Percentiles rank a stretch among this genome's conserved stretches.
Evolutionary conservation across 2,888 invertebrate species (phyloP).

Genomic region (Temnothorax unifasciatus): DNA sequence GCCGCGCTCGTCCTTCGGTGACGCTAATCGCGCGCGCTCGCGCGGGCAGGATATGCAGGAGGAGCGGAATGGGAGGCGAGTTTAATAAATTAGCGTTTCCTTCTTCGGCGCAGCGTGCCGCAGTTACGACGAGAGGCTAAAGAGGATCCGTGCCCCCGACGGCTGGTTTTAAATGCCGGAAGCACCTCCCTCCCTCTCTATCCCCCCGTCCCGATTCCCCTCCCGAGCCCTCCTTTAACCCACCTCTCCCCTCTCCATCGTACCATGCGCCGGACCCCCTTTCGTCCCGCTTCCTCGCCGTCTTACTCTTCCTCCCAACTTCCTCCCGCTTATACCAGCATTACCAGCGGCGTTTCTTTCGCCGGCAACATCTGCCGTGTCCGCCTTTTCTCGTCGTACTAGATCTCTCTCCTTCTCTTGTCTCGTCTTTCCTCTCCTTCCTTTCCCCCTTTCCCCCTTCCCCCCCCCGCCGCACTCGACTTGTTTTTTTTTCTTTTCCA

Average conservation of each 20-base stretch:
- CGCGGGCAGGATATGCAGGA: constrained; percentile 56
- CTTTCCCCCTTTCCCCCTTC: constrained; percentile 6
- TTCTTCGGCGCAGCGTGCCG: constrained; percentile 77
- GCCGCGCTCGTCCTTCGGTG: constrained; percentile 35
- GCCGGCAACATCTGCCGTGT: constrained; percentile 75
- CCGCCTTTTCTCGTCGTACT: constrained; percentile 68
- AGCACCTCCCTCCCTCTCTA: constrained; percentile 66
- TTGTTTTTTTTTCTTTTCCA: constrained; percentile 48
- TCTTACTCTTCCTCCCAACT: constrained; percentile 70
- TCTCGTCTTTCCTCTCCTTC: constrained; percentile 58
- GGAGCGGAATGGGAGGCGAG: constrained; percentile 62
- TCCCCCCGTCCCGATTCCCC: constrained; percentile 53
- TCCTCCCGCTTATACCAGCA: constrained; percentile 76
- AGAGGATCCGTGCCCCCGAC: constrained; percentile 78
- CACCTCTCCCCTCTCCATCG: constrained; percentile 60
- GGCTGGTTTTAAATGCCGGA: constrained; percentile 80
- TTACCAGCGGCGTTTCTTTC: constrained; percentile 74
- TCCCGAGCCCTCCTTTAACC: constrained; percentile 47
- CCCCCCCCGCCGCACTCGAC: constrained; percentile 30
- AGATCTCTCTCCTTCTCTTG: constrained; percentile 32
- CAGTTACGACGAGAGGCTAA: constrained; percentile 77
- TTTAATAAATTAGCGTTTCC: constrained; percentile 79
- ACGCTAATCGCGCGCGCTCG: constrained; percentile 36
- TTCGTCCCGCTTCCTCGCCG: constrained; percentile 59
- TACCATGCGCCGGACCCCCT: constrained; percentile 65